Percentiles rank a stretch among this genome's conserved stretches.
phyloP scores from a whole-genome alignment of 2,888 invertebrate genomes.

The Nyleta sp. region DNA sequence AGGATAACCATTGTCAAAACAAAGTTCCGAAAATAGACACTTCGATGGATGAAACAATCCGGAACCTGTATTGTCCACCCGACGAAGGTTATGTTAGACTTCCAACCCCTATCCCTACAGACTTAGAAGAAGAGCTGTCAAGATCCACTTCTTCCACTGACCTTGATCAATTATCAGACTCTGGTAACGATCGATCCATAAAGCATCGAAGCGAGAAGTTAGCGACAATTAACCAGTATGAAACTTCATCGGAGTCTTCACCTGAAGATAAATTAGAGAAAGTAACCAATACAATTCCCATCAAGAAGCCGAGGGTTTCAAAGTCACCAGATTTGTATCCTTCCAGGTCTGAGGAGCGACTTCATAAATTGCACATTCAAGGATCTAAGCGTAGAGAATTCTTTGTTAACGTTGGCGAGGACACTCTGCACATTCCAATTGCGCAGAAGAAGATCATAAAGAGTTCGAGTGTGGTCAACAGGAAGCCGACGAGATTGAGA shows the following conservation, averaged over 20 bases:
- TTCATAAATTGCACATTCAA: constrained; percentile 48
- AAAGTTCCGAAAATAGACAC: constrained; percentile 45
- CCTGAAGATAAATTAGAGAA: constrained; percentile 69
- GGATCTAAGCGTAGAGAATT: constrained; percentile 29
- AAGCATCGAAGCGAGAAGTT: constrained; percentile 69
- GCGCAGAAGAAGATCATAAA: constrained; percentile 52
- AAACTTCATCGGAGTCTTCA: constrained; percentile 71
- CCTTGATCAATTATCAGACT: constrained; percentile 74
- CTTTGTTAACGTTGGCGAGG: constrained; percentile 5
- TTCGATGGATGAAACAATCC: constrained; percentile 46
- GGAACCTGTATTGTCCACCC: constrained; percentile 56
- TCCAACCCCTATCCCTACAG: constrained; percentile 77
- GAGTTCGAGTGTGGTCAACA: constrained; percentile 41
- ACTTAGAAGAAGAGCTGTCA: constrained; percentile 70
- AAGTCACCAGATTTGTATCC: constrained; percentile 62
- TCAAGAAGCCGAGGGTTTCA: constrained; percentile 60
- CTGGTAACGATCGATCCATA: constrained; percentile 75
- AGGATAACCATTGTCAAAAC: not conserved
- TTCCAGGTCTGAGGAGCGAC: constrained; percentile 27
- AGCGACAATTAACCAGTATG: constrained; percentile 65
- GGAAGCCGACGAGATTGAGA: constrained; percentile 75
- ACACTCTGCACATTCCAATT: constrained; percentile 39
- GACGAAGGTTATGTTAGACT: constrained; percentile 73
- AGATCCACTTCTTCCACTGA: constrained; percentile 72
- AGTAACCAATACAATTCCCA: not conserved